Evolutionary conservation across 2,888 invertebrate genomes (phyloP).

Genomic region (Eupithecia inturbata): DNA sequence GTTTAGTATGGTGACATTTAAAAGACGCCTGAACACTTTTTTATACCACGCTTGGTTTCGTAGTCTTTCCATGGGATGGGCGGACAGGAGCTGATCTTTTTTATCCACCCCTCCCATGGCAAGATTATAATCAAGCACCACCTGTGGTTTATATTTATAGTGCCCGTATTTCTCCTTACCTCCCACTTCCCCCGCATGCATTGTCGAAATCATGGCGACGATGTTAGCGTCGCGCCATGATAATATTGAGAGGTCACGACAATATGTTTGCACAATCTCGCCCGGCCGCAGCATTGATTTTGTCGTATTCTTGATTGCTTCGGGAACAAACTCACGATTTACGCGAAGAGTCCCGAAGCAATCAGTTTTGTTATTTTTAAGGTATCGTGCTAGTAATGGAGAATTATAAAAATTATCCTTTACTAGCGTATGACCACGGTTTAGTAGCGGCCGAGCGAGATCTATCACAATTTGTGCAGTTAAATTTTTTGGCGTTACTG

Average conservation of each 20-base stretch:
- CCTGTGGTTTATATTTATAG: not conserved
- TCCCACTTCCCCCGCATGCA: slow-evolving; percentile 11
- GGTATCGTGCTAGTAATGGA: not conserved
- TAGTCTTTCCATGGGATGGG: no score
- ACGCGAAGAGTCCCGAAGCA: slow-evolving; percentile 4
- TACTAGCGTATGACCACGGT: not conserved
- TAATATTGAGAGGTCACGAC: not conserved
- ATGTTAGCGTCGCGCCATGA: not conserved
- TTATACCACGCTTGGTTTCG: no score
- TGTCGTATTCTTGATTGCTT: slow-evolving; percentile 4
- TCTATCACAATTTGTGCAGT: slow-evolving; percentile 7
- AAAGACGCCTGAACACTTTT: no score
- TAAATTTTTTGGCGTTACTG: not conserved
- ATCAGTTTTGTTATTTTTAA: not conserved
- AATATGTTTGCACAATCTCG: not conserved
- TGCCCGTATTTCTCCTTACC: slow-evolving; percentile 3
- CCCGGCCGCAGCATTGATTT: not conserved
- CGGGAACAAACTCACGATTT: slow-evolving; percentile 1
- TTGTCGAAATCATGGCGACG: not conserved
- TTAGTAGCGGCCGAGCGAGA: slow-evolving; percentile 1
- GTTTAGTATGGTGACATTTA: no score
- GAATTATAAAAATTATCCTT: slow-evolving; percentile 1
- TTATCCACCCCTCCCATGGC: no score
- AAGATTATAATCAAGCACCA: no score
- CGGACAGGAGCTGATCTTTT: no score